A percentile compares a stretch with the other conserved stretches of the same genome.
Conservation (phyloP, 2,113 vertebrate species). For the Scomber colias region DNA sequence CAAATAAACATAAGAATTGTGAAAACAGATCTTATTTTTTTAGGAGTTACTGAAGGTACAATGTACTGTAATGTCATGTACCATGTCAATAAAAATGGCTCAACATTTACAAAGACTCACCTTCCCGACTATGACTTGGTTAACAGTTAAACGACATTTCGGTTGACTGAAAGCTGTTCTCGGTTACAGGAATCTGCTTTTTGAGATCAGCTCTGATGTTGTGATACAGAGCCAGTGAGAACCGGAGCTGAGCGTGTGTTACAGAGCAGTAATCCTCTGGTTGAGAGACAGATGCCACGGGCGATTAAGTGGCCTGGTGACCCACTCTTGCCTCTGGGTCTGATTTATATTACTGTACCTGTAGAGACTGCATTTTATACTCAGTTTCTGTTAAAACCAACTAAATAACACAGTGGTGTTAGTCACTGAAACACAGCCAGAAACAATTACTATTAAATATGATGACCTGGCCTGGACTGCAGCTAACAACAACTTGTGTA, state of each 20-base stretch:
- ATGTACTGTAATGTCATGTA: no score
- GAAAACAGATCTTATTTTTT: background rate
- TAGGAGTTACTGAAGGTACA: no score
- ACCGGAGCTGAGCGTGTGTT: background rate
- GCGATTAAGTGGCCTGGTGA: conserved; percentile 32
- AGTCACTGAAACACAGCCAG: no score
- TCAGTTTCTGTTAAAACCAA: background rate
- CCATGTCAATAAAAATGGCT: no score
- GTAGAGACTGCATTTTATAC: background rate
- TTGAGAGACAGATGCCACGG: conserved; percentile 25
- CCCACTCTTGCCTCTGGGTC: conserved; percentile 11
- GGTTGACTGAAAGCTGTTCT: background rate
- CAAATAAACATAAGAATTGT: conserved; percentile 68
- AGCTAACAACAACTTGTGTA: no score
- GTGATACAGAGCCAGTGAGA: conserved; percentile 1
- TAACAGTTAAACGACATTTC: background rate
- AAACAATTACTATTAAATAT: no score
- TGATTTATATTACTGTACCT: background rate
- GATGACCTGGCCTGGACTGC: no score
- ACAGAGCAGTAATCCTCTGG: conserved; percentile 51
- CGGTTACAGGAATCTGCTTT: background rate
- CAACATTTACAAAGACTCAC: background rate
- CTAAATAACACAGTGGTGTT: no score
- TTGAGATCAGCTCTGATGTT: conserved; percentile 10
- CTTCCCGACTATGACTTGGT: background rate